Percentiles rank a stretch among this genome's conserved stretches.
phyloP scores from a whole-genome alignment of 2,888 invertebrate species.

The Apamea crenata region DNA sequence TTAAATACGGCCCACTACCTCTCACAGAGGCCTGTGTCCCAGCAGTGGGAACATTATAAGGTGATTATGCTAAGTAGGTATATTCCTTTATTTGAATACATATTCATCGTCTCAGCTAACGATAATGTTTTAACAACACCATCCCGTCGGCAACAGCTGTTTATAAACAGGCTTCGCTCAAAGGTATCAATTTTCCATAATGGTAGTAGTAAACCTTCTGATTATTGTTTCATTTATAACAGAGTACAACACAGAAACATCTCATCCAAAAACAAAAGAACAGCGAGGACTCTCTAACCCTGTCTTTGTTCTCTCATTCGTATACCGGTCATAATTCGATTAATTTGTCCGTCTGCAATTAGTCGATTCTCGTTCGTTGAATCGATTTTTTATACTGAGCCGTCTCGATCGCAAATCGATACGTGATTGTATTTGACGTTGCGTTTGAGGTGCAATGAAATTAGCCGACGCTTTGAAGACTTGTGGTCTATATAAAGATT shows the following conservation, averaged over 20 bases:
- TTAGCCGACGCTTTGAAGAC: slow-evolving; percentile 53
- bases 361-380: slow-evolving; percentile 68
- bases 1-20: too few species aligned
- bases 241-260: background rate
- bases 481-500: background rate
- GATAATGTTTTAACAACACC: slow-evolving; percentile 33
- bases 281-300: slow-evolving; percentile 44
- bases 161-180: slow-evolving; percentile 32
- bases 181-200: slow-evolving; percentile 1
- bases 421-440: slow-evolving; percentile 71
- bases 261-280: slow-evolving; percentile 20
- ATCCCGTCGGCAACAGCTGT: slow-evolving; percentile 3
- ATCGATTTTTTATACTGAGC: slow-evolving; percentile 71
- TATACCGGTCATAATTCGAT: slow-evolving; percentile 73
- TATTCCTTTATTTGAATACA: slow-evolving; percentile 19
- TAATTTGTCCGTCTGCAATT: slow-evolving; percentile 79
- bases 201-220: background rate
- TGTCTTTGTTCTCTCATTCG: slow-evolving; percentile 56
- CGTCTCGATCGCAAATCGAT: slow-evolving; percentile 71
- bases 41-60: too few species aligned
- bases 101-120: slow-evolving; percentile 14
- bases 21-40: too few species aligned
- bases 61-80: background rate
- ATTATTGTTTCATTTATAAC: slow-evolving; percentile 13
- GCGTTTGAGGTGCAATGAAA: slow-evolving; percentile 75